Evolutionary conservation across 1,140 invertebrate genomes (phyloP), one percentile per base, ranked within the genome.

Genomic region (Lepeophtheirus salmonis): DNA sequence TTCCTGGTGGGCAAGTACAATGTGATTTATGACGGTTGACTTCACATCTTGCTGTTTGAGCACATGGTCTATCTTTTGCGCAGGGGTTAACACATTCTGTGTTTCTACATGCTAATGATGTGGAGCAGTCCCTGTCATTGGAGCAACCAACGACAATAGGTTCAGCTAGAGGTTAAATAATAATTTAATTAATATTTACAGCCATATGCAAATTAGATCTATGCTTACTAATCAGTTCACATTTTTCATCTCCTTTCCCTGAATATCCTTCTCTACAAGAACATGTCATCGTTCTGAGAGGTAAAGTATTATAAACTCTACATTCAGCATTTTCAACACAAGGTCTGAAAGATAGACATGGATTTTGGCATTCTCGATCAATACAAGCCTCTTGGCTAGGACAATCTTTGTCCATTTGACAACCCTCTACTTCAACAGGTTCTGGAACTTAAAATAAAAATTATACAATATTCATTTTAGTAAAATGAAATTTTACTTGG

Each of bases 231-330:
- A 52, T 52, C 21, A 13, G 12, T 18, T 52, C 50, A 24, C 56
- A 58, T 16, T 6, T 3, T 17, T n/a, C 26, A 17, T 49, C 20
- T 1, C 86, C 79, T 53, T 68, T 63, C 12, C 66, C 68, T 21
- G 64, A 64, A 68, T 79, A 86, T 56, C 84, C 85, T 58, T 78
- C 79, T 22, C 85, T 84, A 67, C 88, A 91, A 0, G 82, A 77
- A 66, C 88, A 92, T 14, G 86, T 76, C 83, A 89, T 87, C 0
- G 86, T 88, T 52, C 84, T 76, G 1, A 89, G 81, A 0, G 88
- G 86, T 21, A 80, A 69, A 2, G 84, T 83, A 6, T 82, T 77
- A n/a, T 83, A 76, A 0, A 89, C 86, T 71, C 81, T 77, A 69
- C 89, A 69, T 23, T 62, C 52, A 13, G 69, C 67, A 62, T 69